Base-by-base conservation (phyloP, 2,113 vertebrate genomes). In the Heterochromis multidens region DNA sequence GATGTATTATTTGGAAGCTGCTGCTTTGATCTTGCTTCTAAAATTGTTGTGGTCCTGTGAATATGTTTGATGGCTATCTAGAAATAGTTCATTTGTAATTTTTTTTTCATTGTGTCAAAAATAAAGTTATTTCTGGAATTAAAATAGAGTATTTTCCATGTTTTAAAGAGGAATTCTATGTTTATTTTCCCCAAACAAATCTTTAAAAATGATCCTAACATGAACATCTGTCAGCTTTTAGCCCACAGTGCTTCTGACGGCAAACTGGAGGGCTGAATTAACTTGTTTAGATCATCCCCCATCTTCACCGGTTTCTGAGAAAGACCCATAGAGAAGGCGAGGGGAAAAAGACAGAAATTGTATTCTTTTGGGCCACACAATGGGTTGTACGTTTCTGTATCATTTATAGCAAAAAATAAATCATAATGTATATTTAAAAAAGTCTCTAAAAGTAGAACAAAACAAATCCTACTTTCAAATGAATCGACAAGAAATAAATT, bases 111-210 rank as follows among this genome's bases (percentile, higher is more conserved):
- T 76, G 57, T 89, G 85, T 49, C 84, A 13, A 13, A 27, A 95
- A 93, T 94, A 94, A 94, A 94, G 84, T 65, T 91, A 37, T 43
- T 80, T 78, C 80, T 87, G 61, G 5, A 84, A 82, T 29, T 29
- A 27, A 4, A 76, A 25, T 49, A 72, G 25, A 29, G 43, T 7
- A 21, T 19, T 29, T 72, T 49, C 43, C 67, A 40, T 25, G 37
- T 25, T n/a, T 43, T 13, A 0, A 65, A 67, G 35, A 43, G n/a
- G 37, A 7, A 65, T 67, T 67, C 25, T 7, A 3, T 16, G 23
- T 49, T 72, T 29, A 27, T 46, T 27, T 70, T 0, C 19, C 37
- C 0, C 37, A 46, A 0, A 65, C 21, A 65, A 43, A 70, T 46
- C 0, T 65, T 23, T 43, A 6, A 33, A 33, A n/a, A n/a, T n/a